Conservation (phyloP, 2,888 invertebrate genomes). For the Drosophila austrosaltans region DNA sequence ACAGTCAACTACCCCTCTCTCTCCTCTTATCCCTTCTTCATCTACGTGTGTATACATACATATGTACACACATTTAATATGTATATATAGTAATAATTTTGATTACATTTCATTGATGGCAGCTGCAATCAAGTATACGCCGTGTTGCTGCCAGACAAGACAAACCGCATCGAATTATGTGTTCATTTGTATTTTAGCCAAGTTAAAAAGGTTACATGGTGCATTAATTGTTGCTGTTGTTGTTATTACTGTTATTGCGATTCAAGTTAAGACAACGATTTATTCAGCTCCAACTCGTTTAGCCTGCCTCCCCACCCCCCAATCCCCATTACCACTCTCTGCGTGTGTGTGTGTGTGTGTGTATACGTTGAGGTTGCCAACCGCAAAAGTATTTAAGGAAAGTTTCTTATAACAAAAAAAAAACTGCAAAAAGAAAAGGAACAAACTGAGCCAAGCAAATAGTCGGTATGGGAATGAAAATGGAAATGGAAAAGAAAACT, state of each 20-base stretch:
- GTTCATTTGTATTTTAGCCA: conserved; percentile 12
- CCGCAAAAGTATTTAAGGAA: conserved; percentile 77
- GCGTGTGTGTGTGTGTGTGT: too few relatives aligned
- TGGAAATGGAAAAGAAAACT: conserved; percentile 36
- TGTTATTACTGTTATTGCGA: conserved; percentile 28
- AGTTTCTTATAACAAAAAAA: conserved; percentile 44
- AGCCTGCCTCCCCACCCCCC: not conserved
- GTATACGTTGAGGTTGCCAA: conserved; percentile 29
- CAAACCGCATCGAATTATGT: conserved; percentile 24
- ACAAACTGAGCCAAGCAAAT: not conserved
- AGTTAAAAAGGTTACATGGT: conserved; percentile 38
- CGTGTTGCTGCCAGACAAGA: conserved; percentile 42
- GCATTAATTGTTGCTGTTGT: conserved; percentile 60
- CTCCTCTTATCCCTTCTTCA: not conserved
- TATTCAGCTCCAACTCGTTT: not conserved
- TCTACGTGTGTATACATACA: not conserved
- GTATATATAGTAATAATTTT: conserved; percentile 39
- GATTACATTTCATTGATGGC: conserved; percentile 18
- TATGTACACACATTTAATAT: conserved; percentile 49
- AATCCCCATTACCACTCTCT: too few relatives aligned
- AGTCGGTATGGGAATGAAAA: not conserved
- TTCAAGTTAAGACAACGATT: conserved; percentile 4
- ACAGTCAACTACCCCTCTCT: not conserved
- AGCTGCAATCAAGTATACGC: conserved; percentile 67
- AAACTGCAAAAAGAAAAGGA: conserved; percentile 9